Evolutionary conservation across 2,113 vertebrate genomes (phyloP), one percentile per base, ranked within the genome.

Genomic region (Lycaon pictus): DNA sequence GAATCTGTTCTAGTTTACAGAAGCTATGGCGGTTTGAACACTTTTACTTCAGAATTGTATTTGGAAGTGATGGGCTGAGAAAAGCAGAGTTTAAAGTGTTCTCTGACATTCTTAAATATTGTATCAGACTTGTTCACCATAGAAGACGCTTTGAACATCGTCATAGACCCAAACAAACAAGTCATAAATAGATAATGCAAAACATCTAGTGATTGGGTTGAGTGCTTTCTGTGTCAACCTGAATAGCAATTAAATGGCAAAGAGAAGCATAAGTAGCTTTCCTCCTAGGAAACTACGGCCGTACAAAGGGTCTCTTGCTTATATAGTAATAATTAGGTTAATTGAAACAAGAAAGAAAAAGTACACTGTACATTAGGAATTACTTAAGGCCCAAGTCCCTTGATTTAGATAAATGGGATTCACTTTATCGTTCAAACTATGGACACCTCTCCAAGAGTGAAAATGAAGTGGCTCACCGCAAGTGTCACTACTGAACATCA

Each of bases 61-160:
- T 96, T 96, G 58, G 48, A 96, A 85, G 65, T 62, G 72, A 85
- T 60, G 16, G 60, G 13, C 63, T 90, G 58, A 84, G 92, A 97
- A 95, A 92, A 79, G 72, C 37, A 72, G n/a, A 95, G 74, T 92
- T 72, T 77, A 51, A 96, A 87, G 62, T 77, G n/a, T 88, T 48
- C 43, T 96, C 79, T 96, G 58, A 92, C 32, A 81, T 74, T 80
- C 25, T 23, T 62, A 91, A 90, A 60, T 71, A 90, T 62, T 93
- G 67, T 90, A 94, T 92, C 92, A 92, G 20, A 81, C 95, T 92
- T 92, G 20, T 89, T 84, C 67, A 74, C 43, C 76, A 60, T 35
- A 72, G 65, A 62, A 93, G 90, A 95, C 23, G 72, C 48, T 95
- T 97, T 56, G 32, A 93, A 86, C 90, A 94, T 95, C 43, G 93